Evolutionary conservation across 2,888 invertebrate genomes (phyloP), one percentile per base, ranked within the genome.

Genomic region (Scaptomyza caliginosa): DNA sequence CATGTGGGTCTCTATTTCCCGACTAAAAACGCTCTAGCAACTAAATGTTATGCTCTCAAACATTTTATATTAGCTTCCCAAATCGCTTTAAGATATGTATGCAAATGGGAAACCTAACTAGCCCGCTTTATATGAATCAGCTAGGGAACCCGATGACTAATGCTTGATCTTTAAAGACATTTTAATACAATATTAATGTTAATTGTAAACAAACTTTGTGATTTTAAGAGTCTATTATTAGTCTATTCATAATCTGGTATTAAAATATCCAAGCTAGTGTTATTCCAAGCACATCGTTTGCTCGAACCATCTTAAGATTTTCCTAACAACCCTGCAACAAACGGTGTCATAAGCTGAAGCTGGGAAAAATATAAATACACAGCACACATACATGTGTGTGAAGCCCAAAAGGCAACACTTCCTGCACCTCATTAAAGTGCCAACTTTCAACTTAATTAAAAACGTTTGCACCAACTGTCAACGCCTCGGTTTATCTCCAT

Each of bases 401-500:
- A 48, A 24, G 39, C 7, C 36, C 17, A 36, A 40, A 54, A 39
- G 36, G 36, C 62, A 63, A 40, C 69, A 80, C 82, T 75, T 85
- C 82, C 80, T 82, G 83, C 77, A 74, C 65, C 74, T 81, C 80
- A 79, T 79, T 83, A 83, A 85, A 76, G 72, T 74, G 60, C 66
- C 80, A 85, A 65, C 71, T 74, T 72, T 74, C 74, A 83, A 80
- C 86, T 81, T 81, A 81, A 81, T 81, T 81, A 81, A 81, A 81
- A 81, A 83, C 74, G 56, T 81, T 81, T 79, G 80, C 83, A 66
- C 59, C 83, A 79, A 85, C 81, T 81, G 81, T 83, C 81, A 86
- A 83, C 80, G 86, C 80, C 77, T 74, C 77, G 68, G 40, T 50
- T 81, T 85, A 86, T 86, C 84, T 77, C 83, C 75, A 82, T 82